Evolutionary conservation across 2,888 invertebrate genomes (phyloP), one percentile per base, ranked within the genome.

Genomic region (Tachina fera): DNA sequence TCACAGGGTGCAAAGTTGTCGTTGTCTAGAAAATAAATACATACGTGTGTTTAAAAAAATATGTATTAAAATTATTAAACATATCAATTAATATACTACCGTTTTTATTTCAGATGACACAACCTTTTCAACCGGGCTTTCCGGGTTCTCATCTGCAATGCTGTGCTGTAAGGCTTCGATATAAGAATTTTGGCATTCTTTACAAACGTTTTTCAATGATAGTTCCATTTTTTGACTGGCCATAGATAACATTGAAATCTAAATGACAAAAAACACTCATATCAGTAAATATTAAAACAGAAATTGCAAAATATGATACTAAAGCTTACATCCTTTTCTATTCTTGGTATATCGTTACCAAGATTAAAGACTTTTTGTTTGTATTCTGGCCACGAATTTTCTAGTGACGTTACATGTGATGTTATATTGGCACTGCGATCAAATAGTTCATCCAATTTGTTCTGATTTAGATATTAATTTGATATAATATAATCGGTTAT

Each of bases 341-440:
- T 83, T 87, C 89, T 89, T 16, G 89, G 88, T 63, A 89, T 82
- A 82, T 90, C 90, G 14, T 89, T 89, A 56, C 90, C 90, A 41
- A 89, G 88, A 75, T 88, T 88, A 11, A 88, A 86, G 11, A 90
- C 88, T 87, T 90, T 90, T 78, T 90, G 90, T 75, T 91, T 91
- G 71, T 90, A 90, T 71, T 91, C 90, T 47, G 90, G 89, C 92
- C 91, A 92, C 87, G 90, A 90, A 65, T 91, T 90, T 88, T 91
- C 90, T 72, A 92, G 89, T 3, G 92, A 92, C 76, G 90, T 89
- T 0, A 92, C 91, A 87, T 91, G 92, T 14, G 92, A 91, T 56
- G 91, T 91, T 80, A 91, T 90, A 79, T 92, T 92, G 74, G 91
- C 90, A 74, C 89, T 89, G 49, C 89, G 90, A 88, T 92, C 92